A percentile compares a stretch with the other conserved stretches of the same genome.
phyloP scores from a whole-genome alignment of 2,113 vertebrate species.

The Connochaetes taurinus region DNA sequence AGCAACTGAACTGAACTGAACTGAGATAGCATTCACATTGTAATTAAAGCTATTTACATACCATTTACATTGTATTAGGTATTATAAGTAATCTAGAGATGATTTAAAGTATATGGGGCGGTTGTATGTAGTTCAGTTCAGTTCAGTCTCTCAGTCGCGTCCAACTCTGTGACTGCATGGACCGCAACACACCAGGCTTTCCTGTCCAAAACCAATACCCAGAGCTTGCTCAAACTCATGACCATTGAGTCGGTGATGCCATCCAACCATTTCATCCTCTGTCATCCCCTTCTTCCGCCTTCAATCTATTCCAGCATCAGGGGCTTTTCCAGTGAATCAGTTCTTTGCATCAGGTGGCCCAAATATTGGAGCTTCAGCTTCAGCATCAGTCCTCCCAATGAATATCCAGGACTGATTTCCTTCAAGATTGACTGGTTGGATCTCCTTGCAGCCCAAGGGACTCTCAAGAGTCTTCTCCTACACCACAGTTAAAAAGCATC shows the following conservation, averaged over 20 bases:
- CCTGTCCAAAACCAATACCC: background rate
- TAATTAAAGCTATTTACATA: background rate
- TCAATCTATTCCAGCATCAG: background rate
- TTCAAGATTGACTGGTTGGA: background rate
- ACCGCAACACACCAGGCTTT: background rate
- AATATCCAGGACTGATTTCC: background rate
- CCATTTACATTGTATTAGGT: background rate
- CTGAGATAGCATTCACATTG: background rate
- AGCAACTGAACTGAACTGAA: too few relatives aligned
- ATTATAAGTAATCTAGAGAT: background rate
- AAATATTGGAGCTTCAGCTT: background rate
- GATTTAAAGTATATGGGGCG: background rate
- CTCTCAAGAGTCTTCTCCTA: background rate
- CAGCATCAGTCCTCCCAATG: background rate
- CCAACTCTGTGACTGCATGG: background rate
- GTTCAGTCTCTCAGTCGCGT: background rate
- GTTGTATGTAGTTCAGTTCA: background rate
- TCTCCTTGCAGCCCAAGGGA: background rate
- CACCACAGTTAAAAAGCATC: background rate
- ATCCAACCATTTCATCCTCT: background rate
- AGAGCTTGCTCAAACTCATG: background rate
- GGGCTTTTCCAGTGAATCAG: background rate
- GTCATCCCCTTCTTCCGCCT: background rate
- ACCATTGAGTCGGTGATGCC: background rate
- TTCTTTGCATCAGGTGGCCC: background rate